Conservation (phyloP, 2,797 vertebrate genomes). For the Gallirallus australis region DNA sequence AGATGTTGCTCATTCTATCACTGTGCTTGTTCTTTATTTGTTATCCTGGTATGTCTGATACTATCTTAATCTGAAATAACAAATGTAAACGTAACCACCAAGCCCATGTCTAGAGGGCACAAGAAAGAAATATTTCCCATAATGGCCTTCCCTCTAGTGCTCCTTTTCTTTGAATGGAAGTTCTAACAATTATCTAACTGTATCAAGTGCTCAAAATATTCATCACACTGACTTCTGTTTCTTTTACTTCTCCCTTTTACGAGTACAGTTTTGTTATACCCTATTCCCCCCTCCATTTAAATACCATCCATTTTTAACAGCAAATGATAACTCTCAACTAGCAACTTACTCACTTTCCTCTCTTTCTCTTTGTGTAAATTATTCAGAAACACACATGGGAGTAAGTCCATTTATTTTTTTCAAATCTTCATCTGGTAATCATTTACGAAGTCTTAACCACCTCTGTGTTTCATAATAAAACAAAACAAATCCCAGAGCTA, state of each 20-base stretch:
- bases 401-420: not conserved
- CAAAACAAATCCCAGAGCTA: not conserved
- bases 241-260: not conserved
- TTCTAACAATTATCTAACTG: not conserved
- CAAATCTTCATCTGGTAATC: not conserved
- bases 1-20: not conserved
- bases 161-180: not conserved
- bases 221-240: not conserved
- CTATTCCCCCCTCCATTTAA: not conserved
- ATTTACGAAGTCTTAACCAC: not conserved
- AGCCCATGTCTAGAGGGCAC: constrained; percentile 5
- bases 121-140: constrained; percentile 27
- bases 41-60: not conserved
- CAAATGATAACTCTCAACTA: not conserved
- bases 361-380: not conserved
- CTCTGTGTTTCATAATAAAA: not conserved
- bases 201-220: not conserved
- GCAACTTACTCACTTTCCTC: not conserved
- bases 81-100: constrained; percentile 30
- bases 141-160: not conserved
- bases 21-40: constrained; percentile 2
- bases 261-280: not conserved
- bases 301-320: not conserved
- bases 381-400: not conserved
- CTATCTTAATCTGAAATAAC: constrained; percentile 27